These are phyloP conservation scores for Xiphophorus couchianus DNA, from an alignment of 2,113 vertebrate species.

Conservation along the genomic window DNA sequence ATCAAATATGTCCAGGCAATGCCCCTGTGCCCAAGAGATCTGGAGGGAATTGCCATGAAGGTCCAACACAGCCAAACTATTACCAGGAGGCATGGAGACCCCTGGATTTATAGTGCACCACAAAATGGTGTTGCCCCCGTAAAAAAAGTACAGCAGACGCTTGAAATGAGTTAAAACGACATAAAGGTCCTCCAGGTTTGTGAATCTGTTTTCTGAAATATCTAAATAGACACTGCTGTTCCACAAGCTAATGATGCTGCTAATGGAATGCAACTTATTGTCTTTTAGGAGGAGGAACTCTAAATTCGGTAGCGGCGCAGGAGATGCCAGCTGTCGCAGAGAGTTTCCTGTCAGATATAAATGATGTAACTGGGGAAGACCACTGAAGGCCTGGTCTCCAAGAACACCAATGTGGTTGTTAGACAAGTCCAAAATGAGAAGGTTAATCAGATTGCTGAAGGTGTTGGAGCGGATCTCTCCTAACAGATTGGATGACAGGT, in stretches of 20 bases:
- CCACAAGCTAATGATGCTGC: background rate
- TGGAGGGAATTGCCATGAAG: constrained; percentile 84
- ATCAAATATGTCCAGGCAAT: constrained; percentile 85
- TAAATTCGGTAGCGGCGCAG: constrained; percentile 72
- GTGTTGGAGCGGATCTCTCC: constrained; percentile 79
- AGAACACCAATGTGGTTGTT: constrained; percentile 87
- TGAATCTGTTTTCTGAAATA: constrained; percentile 80
- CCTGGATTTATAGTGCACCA: constrained; percentile 54
- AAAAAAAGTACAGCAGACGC: constrained; percentile 65
- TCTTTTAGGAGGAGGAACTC: constrained; percentile 61
- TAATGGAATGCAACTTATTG: constrained; percentile 79
- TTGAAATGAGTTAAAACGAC: constrained; percentile 64
- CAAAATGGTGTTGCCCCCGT: constrained; percentile 82
- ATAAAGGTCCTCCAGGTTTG: constrained; percentile 75
- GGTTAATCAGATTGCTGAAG: constrained; percentile 76
- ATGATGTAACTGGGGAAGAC: constrained; percentile 67
- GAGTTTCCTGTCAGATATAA: constrained; percentile 86
- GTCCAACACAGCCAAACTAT: constrained; percentile 79
- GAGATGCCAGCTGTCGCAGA: constrained; percentile 67
- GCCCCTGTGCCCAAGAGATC: constrained; percentile 77
- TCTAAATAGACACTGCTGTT: constrained; percentile 64
- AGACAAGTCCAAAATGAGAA: constrained; percentile 82
- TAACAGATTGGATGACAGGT: constrained; percentile 86
- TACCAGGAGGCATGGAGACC: constrained; percentile 19
- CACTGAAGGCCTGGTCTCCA: constrained; percentile 69